Evolutionary conservation across 2,888 invertebrate genomes (phyloP), one percentile per base, ranked within the genome.

Genomic region (Abrostola tripartita): DNA sequence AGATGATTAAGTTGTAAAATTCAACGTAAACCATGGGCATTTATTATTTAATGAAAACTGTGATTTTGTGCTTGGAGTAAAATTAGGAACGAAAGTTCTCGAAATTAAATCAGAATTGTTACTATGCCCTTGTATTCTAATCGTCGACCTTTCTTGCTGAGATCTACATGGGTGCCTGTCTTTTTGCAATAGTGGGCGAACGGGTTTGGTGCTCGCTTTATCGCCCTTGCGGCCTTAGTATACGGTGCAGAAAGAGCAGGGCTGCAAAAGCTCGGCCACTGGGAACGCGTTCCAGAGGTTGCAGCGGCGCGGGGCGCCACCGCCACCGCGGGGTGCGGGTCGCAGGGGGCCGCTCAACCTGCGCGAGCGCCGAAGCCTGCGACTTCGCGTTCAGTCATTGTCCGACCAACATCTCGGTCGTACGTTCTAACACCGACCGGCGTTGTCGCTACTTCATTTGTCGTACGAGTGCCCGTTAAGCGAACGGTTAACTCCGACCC

Each of bases 371-470:
- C 81, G 84, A 86, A 88, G 89, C 90, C 89, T 89, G 86, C 86
- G 72, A 83, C 85, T 83, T 76, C 81, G 84, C 87, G 88, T 82
- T 90, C 92, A 94, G 94, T 94, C 92, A 92, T 92, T 91, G 92
- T 92, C 88, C 93, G 93, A 88, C 91, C 93, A 90, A 88, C 88
- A 88, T 85, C 84, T 83, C 87, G 94, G 92, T 92, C 92, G 92
- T 83, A 87, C 92, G 88, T 85, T 75, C 83, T 81, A 84, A 83
- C 81, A 81, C 66, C 88, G 86, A 84, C 84, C 85, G 87, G 87
- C 88, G 88, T 84, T 74, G 90, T 94, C 92, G 93, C 90, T 92
- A 90, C 90, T 84, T 83, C 86, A 85, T 85, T 84, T 85, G 89
- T 90, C 89, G 88, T 86, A 83, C 87, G 88, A 89, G 92, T 90